Base-by-base conservation (phyloP, 2,888 invertebrate genomes). In the Byasa hedistus region DNA sequence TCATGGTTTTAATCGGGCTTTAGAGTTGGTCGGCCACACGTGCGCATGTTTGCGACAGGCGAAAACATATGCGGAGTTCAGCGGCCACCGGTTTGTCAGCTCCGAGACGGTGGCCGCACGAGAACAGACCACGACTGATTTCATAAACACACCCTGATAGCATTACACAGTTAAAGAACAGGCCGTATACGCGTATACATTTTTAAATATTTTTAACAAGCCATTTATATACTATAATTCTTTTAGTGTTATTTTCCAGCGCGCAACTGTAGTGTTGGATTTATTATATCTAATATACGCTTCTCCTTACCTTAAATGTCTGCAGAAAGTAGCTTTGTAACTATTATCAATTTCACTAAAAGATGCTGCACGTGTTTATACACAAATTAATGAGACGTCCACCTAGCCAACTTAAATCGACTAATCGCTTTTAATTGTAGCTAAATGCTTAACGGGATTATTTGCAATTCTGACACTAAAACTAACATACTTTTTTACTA, bases 1-100 rank as follows among this genome's bases (percentile, higher is more conserved):
- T 66, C 66, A 66, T 24, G 62, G 62, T 44, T 59, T 66, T 66
- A 66, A 55, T 66, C 66, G 62, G 66, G 58, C 66, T 62, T 56
- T 44, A 15, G 48, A 36, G 24, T 48, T 23, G 24, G 2, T 48
- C n/a, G 58, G 48, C 32, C 54, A 66, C 66, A 62, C 54, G 58
- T 58, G 21, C 15, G 23, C 32, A 19, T 24, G 48, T n/a, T 51
- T 15, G 51, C 51, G 52, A 60, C 63, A 64, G 4, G 55, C 59
- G 48, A 64, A 67, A 60, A 52, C 56, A 51, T 64, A 57, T 64
- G 36, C 51, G 21, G 23, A 36, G 27, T 23, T 57, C 27, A 54
- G n/a, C 51, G 19, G 21, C 3, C 63, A 57, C 44, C 27, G 62
- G 54, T 39, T 39, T 44, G 51, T 54, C 36, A 21, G 23, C 44